These are phyloP conservation scores for Acronicta leporina DNA, from an alignment of 2,888 invertebrate species.

Conservation along the genomic window DNA sequence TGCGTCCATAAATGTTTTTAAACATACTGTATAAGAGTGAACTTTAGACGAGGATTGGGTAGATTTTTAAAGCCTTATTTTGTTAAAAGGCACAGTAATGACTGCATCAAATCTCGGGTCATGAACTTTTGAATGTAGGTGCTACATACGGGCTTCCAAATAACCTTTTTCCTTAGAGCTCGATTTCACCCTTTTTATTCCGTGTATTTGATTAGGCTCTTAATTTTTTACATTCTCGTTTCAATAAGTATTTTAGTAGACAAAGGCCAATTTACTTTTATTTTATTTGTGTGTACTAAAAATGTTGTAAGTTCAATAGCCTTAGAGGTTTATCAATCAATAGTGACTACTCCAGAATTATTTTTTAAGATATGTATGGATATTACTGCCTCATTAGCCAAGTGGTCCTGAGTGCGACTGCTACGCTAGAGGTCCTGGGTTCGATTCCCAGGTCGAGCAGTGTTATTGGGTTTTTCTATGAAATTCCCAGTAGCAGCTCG, in stretches of 20 bases:
- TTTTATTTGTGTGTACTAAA: background rate
- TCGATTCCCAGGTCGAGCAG: too few relatives aligned
- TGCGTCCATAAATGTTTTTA: background rate
- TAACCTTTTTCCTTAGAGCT: conserved; percentile 18
- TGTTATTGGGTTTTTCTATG: too few relatives aligned
- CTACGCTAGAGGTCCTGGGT: too few relatives aligned
- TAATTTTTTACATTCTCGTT: conserved; percentile 11
- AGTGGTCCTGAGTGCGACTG: too few relatives aligned
- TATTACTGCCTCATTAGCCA: too few relatives aligned
- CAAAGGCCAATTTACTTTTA: background rate
- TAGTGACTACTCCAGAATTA: too few relatives aligned
- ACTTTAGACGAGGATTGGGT: background rate
- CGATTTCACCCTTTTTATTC: conserved; percentile 17
- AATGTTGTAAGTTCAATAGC: background rate
- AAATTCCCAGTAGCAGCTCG: too few relatives aligned
- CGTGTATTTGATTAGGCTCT: conserved; percentile 15
- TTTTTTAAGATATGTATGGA: too few relatives aligned
- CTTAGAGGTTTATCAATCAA: too few relatives aligned
- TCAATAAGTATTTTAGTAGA: background rate
- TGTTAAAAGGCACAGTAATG: conserved; percentile 27
- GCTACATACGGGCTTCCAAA: conserved; percentile 11
- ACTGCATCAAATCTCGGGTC: conserved; percentile 13
- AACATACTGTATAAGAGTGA: conserved; percentile 3
- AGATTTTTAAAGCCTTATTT: conserved; percentile 22
- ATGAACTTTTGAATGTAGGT: conserved; percentile 23